A percentile compares a stretch with the other conserved stretches of the same genome.
phyloP scores from a whole-genome alignment of 2,113 vertebrate genomes.

The Potamarius usumacintae region DNA sequence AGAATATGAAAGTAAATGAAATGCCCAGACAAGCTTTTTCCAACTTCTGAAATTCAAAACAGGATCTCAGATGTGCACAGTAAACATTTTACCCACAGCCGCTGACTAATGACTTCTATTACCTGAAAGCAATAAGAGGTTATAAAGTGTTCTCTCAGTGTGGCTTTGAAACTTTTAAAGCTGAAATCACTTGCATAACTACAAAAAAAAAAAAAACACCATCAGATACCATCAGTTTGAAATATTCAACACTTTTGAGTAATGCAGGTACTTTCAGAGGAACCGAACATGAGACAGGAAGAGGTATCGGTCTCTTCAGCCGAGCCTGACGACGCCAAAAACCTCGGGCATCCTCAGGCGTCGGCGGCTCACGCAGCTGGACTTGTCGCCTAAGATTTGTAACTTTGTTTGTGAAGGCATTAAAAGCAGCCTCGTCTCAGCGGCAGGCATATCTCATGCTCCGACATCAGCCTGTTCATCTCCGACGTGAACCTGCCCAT shows the following conservation, averaged over 20 bases:
- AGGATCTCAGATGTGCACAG: constrained; percentile 27
- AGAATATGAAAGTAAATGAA: constrained; percentile 49
- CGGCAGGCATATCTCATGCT: constrained; percentile 53
- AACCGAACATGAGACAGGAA: constrained; percentile 14
- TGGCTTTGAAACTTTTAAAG: constrained; percentile 13
- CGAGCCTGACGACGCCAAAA: constrained; percentile 18
- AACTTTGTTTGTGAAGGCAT: constrained; percentile 71
- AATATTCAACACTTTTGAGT: constrained; percentile 6
- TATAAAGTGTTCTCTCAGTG: constrained; percentile 15
- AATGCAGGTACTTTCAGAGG: constrained; percentile 3
- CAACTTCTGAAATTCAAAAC: background rate
- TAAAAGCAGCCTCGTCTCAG: constrained; percentile 63
- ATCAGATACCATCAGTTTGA: background rate
- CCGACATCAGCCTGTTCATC: constrained; percentile 56
- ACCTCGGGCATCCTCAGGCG: background rate
- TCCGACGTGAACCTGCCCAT: constrained; percentile 50
- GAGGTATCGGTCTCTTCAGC: constrained; percentile 22
- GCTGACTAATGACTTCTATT: constrained; percentile 37
- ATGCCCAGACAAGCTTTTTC: background rate
- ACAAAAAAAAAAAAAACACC: background rate
- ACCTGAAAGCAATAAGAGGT: constrained; percentile 31
- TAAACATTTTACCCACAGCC: constrained; percentile 18
- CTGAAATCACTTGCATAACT: constrained; percentile 24
- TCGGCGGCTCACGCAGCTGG: constrained; percentile 24
- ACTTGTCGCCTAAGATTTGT: constrained; percentile 66